These are phyloP conservation scores for Arion vulgaris DNA, from an alignment of 1,140 invertebrate genomes.

Conservation along the genomic window DNA sequence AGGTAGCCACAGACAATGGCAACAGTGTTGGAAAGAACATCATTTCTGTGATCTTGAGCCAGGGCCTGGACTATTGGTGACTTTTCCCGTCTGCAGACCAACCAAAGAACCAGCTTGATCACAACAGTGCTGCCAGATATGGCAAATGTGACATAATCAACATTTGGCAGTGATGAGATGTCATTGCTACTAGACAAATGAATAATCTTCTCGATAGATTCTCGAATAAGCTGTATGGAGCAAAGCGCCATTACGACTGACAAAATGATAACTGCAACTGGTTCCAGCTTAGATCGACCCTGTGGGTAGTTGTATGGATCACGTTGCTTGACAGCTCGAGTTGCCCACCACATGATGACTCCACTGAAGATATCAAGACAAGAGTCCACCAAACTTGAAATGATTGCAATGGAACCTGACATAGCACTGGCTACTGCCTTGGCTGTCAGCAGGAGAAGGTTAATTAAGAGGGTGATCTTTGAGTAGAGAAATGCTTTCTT, in stretches of 20 bases:
- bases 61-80: conserved; percentile 68
- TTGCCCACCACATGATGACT: conserved; percentile 72
- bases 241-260: conserved; percentile 74
- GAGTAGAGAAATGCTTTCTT: conserved; percentile 41
- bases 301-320: conserved; percentile 73
- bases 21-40: conserved; percentile 73
- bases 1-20: conserved; percentile 26
- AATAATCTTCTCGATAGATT: conserved; percentile 68
- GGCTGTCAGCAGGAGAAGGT: conserved; percentile 65
- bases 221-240: conserved; percentile 71
- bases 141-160: conserved; percentile 63
- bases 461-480: conserved; percentile 54
- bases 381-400: conserved; percentile 74
- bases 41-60: conserved; percentile 74
- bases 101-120: conserved; percentile 69
- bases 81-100: conserved; percentile 64
- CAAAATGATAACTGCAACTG: conserved; percentile 71
- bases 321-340: conserved; percentile 68
- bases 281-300: conserved; percentile 73
- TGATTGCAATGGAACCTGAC: conserved; percentile 74
- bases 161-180: conserved; percentile 41
- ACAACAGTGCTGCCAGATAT: conserved; percentile 66
- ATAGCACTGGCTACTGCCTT: conserved; percentile 72
- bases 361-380: conserved; percentile 73
- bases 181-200: conserved; percentile 38